Evolutionary conservation across 2,113 vertebrate genomes (phyloP).

Genomic region (Equus quagga): DNA sequence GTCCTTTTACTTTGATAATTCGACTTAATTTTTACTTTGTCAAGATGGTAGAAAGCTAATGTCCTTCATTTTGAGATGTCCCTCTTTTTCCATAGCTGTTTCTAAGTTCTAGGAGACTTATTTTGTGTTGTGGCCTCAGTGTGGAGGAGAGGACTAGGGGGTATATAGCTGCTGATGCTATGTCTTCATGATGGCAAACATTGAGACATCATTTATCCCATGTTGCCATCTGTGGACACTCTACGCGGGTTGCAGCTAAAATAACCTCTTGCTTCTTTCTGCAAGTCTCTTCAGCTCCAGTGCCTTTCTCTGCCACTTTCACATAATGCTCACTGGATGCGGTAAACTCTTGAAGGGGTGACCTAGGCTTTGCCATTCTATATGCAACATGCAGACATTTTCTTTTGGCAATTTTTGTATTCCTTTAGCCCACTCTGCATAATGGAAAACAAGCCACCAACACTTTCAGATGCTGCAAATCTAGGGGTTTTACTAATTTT

Average conservation of each 20-base stretch:
- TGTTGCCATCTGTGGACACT: neutral
- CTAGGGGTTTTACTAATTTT: neutral
- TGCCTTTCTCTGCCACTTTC: neutral
- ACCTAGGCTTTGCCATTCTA: neutral
- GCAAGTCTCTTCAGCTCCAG: neutral
- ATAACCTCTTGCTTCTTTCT: neutral
- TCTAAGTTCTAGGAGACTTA: neutral
- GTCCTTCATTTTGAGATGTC: neutral
- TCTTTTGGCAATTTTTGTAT: neutral
- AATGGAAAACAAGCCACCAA: neutral
- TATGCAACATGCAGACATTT: neutral
- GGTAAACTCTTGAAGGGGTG: neutral
- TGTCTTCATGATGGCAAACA: neutral
- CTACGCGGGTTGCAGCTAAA: neutral
- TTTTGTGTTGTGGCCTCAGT: neutral
- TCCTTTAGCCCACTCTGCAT: neutral
- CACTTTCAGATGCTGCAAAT: neutral
- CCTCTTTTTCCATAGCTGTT: neutral
- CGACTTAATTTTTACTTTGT: constrained; percentile 11
- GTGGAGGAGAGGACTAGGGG: neutral
- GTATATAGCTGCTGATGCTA: neutral
- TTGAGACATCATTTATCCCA: neutral
- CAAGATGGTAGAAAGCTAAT: neutral
- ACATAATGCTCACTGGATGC: neutral
- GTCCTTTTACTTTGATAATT: neutral